phyloP scores from a whole-genome alignment of 2,113 vertebrate genomes.

The Herpailurus yagouaroundi region DNA sequence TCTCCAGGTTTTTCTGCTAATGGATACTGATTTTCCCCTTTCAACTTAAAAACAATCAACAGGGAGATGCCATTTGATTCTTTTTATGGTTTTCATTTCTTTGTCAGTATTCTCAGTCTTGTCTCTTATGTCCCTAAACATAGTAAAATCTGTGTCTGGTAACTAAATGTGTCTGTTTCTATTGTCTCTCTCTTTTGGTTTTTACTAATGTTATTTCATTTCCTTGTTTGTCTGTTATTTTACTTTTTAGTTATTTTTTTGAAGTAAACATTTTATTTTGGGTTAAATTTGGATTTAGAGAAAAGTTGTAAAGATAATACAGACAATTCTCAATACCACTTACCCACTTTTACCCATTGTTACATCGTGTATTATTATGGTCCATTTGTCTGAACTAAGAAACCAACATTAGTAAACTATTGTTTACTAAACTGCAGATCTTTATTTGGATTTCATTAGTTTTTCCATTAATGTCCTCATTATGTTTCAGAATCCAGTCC shows the following conservation, averaged over 20 bases:
- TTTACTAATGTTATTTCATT: background rate
- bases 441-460: background rate
- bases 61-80: background rate
- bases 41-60: background rate
- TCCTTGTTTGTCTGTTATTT: background rate
- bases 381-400: background rate
- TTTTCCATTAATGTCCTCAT: background rate
- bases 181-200: background rate
- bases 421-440: background rate
- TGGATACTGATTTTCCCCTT: background rate
- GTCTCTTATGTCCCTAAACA: background rate
- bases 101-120: background rate
- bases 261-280: background rate
- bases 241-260: background rate
- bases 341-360: background rate
- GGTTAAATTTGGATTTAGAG: background rate
- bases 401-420: background rate
- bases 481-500: background rate
- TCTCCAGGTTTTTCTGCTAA: background rate
- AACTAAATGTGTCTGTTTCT: background rate
- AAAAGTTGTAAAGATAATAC: background rate
- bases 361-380: background rate
- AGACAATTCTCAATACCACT: background rate
- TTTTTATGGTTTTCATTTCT: background rate
- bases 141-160: background rate